These are phyloP conservation scores for Dicycla oo DNA, from an alignment of 2,888 invertebrate genomes.

Conservation along the genomic window DNA sequence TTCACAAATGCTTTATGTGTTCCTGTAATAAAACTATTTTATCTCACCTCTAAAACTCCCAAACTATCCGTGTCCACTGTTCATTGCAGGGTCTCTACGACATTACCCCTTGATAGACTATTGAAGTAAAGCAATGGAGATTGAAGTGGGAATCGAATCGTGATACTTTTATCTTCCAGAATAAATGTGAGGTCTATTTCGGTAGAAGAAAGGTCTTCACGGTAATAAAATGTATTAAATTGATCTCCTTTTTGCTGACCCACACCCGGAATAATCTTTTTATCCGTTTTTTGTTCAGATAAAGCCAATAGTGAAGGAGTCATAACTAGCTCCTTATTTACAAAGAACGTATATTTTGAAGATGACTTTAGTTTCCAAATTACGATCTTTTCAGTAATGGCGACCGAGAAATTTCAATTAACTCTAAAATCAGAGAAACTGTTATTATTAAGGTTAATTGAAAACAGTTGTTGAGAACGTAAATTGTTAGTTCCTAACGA, in stretches of 20 bases:
- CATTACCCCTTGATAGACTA: constrained; percentile 50
- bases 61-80: constrained; percentile 38
- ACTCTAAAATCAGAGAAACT: background rate
- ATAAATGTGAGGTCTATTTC: constrained; percentile 58
- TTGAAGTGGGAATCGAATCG: constrained; percentile 56
- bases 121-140: constrained; percentile 60
- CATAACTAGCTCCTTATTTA: constrained; percentile 45
- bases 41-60: constrained; percentile 44
- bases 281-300: constrained; percentile 51
- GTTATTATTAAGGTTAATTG: background rate
- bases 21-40: constrained; percentile 68
- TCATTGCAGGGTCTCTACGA: constrained; percentile 55
- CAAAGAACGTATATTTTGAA: constrained; percentile 25
- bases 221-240: constrained; percentile 67
- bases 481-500: background rate
- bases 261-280: constrained; percentile 59
- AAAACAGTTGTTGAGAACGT: background rate
- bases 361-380: constrained; percentile 1
- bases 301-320: constrained; percentile 51
- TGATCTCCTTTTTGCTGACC: constrained; percentile 63
- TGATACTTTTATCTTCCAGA: constrained; percentile 56
- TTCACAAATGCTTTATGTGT: constrained; percentile 68
- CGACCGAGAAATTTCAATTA: background rate
- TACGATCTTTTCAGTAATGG: background rate
- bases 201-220: constrained; percentile 57